phyloP scores from a whole-genome alignment of 2,888 invertebrate genomes.

The Caenorhabditis panamensis region DNA sequence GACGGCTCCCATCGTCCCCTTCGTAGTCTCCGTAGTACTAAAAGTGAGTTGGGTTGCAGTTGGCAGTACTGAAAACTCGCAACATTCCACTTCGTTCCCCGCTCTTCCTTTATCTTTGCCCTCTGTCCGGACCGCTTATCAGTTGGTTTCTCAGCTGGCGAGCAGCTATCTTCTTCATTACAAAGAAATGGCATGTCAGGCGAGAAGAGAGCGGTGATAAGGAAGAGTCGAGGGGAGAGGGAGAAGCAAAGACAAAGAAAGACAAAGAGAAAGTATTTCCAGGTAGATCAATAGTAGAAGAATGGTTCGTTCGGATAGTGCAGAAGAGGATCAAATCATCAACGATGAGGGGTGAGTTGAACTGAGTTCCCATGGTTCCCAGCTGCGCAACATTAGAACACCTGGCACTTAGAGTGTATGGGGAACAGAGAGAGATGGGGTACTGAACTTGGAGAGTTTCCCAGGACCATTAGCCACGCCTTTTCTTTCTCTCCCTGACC shows the following conservation, averaged over 20 bases:
- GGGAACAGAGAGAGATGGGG: neutral
- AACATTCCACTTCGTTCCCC: neutral
- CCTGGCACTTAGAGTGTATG: slow-evolving; percentile 3
- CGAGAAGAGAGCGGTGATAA: slow-evolving; percentile 1
- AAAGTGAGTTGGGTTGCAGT: slow-evolving; percentile 59
- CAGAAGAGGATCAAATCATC: slow-evolving; percentile 71
- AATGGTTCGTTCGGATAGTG: slow-evolving; percentile 74
- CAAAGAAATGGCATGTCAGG: slow-evolving; percentile 41
- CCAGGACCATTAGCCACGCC: too few relatives aligned
- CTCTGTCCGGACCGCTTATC: slow-evolving; percentile 35
- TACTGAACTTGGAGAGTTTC: neutral
- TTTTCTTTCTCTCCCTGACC: neutral
- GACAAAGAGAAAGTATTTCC: slow-evolving; percentile 27
- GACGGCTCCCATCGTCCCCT: slow-evolving; percentile 67
- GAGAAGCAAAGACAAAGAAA: slow-evolving; percentile 18
- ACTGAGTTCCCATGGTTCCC: neutral
- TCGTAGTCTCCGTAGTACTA: slow-evolving; percentile 60
- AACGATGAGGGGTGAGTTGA: slow-evolving; percentile 57
- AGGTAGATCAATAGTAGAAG: slow-evolving; percentile 62
- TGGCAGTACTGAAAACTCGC: too few relatives aligned
- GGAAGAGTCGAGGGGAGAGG: neutral
- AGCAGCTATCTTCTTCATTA: slow-evolving; percentile 31
- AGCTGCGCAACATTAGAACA: neutral
- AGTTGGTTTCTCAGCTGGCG: slow-evolving; percentile 39
- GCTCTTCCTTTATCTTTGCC: slow-evolving; percentile 39